A percentile compares a stretch with the other conserved stretches of the same genome.
phyloP scores from a whole-genome alignment of 2,797 vertebrate species.

The Pteropus rufus region DNA sequence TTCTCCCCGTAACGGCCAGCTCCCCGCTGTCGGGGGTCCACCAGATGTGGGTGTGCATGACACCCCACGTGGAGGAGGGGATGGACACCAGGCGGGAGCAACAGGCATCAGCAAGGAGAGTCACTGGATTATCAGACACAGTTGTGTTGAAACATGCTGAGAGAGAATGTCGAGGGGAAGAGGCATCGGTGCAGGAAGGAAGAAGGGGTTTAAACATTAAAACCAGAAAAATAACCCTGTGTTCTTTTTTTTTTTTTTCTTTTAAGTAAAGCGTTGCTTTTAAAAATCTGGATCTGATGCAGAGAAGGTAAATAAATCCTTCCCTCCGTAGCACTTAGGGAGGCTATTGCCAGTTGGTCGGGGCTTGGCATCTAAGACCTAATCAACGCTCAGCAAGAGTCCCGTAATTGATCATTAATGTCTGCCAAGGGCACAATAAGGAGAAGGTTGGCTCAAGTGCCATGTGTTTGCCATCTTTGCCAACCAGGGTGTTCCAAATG shows the following conservation, averaged over 20 bases:
- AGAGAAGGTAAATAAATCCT: neutral
- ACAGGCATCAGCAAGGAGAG: neutral
- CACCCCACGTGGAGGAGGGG: neutral
- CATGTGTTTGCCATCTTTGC: neutral
- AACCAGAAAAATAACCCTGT: neutral
- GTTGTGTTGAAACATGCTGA: neutral
- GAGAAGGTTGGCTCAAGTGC: neutral
- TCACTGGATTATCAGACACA: neutral
- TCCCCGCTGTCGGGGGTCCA: neutral
- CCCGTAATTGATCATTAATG: constrained; percentile 55
- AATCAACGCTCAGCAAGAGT: constrained; percentile 42
- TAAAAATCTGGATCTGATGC: neutral
- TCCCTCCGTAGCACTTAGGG: neutral
- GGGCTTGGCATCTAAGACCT: constrained; percentile 34
- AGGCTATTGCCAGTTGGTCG: neutral
- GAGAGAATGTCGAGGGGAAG: neutral
- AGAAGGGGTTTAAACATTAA: neutral
- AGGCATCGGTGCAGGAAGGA: neutral
- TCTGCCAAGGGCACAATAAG: constrained; percentile 39
- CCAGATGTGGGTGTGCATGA: neutral
- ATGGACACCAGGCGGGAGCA: neutral
- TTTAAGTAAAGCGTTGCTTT: neutral
- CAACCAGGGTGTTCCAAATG: neutral
- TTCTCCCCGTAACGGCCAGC: neutral
- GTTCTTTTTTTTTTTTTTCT: neutral